These are phyloP conservation scores for Elgaria multicarinata DNA, from an alignment of 2,113 vertebrate genomes.

Conservation along the genomic window DNA sequence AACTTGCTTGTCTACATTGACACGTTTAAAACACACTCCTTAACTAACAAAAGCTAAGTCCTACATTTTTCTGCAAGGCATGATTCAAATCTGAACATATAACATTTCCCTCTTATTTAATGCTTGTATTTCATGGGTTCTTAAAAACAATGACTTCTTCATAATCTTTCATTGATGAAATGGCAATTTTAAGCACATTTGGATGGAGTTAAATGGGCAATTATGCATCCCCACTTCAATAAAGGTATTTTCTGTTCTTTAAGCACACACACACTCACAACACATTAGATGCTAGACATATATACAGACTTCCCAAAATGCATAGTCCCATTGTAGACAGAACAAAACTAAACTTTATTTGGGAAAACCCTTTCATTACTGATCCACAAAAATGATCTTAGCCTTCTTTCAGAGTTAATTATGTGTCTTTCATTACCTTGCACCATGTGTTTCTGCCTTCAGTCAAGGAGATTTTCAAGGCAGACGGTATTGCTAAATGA, in stretches of 20 bases:
- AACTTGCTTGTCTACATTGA: neutral
- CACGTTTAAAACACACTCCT: neutral
- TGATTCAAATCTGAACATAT: neutral
- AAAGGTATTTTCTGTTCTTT: neutral
- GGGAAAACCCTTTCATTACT: conserved; percentile 5
- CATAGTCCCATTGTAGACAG: neutral
- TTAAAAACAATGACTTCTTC: neutral
- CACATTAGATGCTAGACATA: conserved; percentile 17
- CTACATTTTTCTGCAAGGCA: neutral
- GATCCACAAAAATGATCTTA: conserved; percentile 54
- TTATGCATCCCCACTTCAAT: neutral
- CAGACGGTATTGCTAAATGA: conserved; percentile 28
- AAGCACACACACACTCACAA: neutral
- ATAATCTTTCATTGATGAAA: neutral
- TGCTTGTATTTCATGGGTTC: neutral
- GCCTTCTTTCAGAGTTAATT: conserved; percentile 46
- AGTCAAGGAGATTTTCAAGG: conserved; percentile 29
- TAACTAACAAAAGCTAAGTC: neutral
- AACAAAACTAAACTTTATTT: conserved; percentile 26
- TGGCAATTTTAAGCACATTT: neutral
- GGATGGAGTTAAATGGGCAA: neutral
- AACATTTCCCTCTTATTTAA: neutral
- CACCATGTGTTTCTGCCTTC: conserved; percentile 20
- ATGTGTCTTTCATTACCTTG: conserved; percentile 48
- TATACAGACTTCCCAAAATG: conserved; percentile 9